Percentiles rank a stretch among this genome's conserved stretches.
phyloP scores from a whole-genome alignment of 2,113 vertebrate genomes.

The Corythornis madagascariensis region DNA sequence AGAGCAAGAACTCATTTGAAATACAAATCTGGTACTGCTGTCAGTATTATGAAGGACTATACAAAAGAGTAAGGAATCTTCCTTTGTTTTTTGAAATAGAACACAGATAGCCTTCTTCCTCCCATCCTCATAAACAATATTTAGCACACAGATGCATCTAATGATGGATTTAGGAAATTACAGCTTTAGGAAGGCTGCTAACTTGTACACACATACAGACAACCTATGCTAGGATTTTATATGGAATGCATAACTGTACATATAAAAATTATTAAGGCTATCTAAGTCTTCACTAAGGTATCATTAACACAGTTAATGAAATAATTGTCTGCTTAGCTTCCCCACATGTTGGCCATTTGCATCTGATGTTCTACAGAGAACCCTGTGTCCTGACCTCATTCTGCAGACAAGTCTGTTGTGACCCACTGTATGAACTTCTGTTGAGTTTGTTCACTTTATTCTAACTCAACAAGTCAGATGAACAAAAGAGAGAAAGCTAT shows the following conservation, averaged over 20 bases:
- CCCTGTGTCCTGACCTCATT: neutral
- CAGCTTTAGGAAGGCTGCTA: neutral
- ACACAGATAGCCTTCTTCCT: neutral
- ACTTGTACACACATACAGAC: neutral
- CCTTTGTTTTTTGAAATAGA: neutral
- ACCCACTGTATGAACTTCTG: neutral
- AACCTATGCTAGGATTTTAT: neutral
- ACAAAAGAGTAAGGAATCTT: neutral
- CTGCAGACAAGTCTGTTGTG: neutral
- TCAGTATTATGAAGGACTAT: neutral
- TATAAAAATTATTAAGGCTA: neutral
- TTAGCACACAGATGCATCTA: neutral
- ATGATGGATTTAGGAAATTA: neutral
- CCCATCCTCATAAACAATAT: neutral
- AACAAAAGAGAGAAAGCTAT: neutral
- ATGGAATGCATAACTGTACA: neutral
- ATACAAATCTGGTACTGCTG: neutral
- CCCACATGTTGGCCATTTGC: neutral
- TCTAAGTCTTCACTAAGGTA: neutral
- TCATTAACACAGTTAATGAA: neutral
- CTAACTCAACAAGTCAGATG: neutral
- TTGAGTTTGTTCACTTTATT: neutral
- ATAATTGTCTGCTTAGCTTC: neutral
- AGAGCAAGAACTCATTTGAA: neutral
- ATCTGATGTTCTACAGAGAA: neutral